These are phyloP conservation scores for Phaonia tiefii DNA, from an alignment of 2,888 invertebrate genomes.

Conservation along the genomic window DNA sequence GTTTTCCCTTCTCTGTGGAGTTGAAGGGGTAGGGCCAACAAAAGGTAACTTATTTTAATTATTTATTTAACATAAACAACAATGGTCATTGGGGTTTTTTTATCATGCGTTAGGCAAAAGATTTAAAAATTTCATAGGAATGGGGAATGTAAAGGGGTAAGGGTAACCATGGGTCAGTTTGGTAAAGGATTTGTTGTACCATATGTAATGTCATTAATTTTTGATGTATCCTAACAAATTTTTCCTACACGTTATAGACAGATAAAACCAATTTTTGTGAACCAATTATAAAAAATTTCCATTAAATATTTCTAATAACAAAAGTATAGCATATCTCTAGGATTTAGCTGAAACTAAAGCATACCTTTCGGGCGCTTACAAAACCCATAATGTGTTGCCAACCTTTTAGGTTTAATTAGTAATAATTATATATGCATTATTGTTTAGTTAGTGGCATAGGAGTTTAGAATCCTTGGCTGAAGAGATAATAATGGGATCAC, in stretches of 20 bases:
- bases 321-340: slow-evolving; percentile 56
- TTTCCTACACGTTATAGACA: slow-evolving; percentile 43
- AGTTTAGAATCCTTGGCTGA: slow-evolving; percentile 1
- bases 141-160: neutral
- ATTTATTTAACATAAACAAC: slow-evolving; percentile 53
- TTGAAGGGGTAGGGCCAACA: neutral
- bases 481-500: neutral
- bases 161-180: slow-evolving; percentile 6
- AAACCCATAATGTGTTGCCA: slow-evolving; percentile 20
- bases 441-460: slow-evolving; percentile 56
- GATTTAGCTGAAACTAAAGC: slow-evolving; percentile 33
- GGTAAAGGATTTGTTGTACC: slow-evolving; percentile 71
- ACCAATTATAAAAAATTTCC: neutral
- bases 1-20: no score
- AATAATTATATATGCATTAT: slow-evolving; percentile 75
- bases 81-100: slow-evolving; percentile 30
- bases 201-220: slow-evolving; percentile 74
- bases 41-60: slow-evolving; percentile 60
- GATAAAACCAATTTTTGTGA: slow-evolving; percentile 68
- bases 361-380: slow-evolving; percentile 16
- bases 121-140: no score
- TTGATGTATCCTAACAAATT: slow-evolving; percentile 71
- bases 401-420: slow-evolving; percentile 73
- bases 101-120: neutral
- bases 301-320: neutral